These are phyloP conservation scores for Oncorhynchus nerka DNA, from an alignment of 2,113 vertebrate genomes.

Conservation along the genomic window DNA sequence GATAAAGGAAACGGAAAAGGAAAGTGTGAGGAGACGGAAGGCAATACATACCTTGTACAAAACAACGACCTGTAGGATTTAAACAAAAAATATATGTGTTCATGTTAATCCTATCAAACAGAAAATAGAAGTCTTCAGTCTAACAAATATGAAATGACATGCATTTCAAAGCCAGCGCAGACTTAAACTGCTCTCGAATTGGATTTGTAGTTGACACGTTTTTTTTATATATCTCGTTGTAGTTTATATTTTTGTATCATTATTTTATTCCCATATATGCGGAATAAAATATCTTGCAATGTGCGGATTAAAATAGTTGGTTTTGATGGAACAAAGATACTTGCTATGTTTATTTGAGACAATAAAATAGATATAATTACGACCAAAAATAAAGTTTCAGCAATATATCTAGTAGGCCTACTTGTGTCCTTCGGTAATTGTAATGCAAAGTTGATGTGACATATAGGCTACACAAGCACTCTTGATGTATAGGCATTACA, in stretches of 20 bases:
- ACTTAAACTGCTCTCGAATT: no score
- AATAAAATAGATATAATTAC: no score
- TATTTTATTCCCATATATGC: not conserved
- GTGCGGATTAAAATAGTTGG: no score
- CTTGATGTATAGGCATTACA: not conserved
- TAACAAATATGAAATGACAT: not conserved
- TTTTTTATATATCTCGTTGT: no score
- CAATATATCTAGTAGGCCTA: not conserved
- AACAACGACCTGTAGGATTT: conserved; percentile 32
- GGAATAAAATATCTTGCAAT: no score
- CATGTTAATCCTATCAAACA: not conserved
- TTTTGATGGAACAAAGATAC: not conserved
- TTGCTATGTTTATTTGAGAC: not conserved
- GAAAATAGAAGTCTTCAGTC: not conserved
- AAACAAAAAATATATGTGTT: not conserved
- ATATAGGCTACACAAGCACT: not conserved
- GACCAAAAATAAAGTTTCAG: not conserved
- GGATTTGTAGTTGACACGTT: no score
- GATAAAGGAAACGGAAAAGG: conserved; percentile 40
- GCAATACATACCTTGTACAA: conserved; percentile 30
- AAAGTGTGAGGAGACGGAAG: conserved; percentile 49
- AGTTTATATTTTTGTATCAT: not conserved
- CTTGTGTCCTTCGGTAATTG: not conserved
- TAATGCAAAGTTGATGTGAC: not conserved
- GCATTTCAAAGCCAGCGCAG: not conserved